Conservation (phyloP, 2,888 invertebrate species). For the Scaeva pyrastri region DNA sequence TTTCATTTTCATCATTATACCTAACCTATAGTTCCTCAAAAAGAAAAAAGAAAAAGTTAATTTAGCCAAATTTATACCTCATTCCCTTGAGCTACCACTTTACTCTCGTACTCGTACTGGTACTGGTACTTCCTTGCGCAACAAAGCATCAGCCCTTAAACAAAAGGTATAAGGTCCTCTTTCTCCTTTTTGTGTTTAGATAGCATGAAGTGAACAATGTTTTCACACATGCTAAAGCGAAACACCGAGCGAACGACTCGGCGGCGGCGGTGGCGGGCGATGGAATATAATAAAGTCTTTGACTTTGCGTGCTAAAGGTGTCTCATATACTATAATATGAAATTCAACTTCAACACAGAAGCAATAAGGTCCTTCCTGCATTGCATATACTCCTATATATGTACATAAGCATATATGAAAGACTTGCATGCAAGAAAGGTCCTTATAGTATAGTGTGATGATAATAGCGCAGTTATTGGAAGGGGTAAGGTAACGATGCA, state of each 20-base stretch:
- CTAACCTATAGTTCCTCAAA: not conserved
- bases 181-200: conserved; percentile 25
- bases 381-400: no score
- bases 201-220: conserved; percentile 43
- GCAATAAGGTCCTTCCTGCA: conserved; percentile 39
- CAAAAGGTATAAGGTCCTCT: not conserved
- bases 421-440: conserved; percentile 58
- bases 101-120: not conserved
- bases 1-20: not conserved
- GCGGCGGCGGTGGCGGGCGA: no score
- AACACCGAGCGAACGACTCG: not conserved
- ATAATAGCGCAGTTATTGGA: conserved; percentile 21
- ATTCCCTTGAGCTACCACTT: conserved; percentile 19
- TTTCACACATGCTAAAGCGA: conserved; percentile 5
- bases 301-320: conserved; percentile 46
- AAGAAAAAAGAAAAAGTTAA: conserved; percentile 23
- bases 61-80: conserved; percentile 42
- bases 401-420: not conserved
- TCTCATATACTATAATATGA: conserved; percentile 57
- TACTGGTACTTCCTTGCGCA: not conserved
- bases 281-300: conserved; percentile 1
- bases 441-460: conserved; percentile 29
- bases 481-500: not conserved
- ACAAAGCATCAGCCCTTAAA: conserved; percentile 18
- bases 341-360: conserved; percentile 36